Base-by-base conservation (phyloP, 2,888 invertebrate genomes). In the Alcis repandata region DNA sequence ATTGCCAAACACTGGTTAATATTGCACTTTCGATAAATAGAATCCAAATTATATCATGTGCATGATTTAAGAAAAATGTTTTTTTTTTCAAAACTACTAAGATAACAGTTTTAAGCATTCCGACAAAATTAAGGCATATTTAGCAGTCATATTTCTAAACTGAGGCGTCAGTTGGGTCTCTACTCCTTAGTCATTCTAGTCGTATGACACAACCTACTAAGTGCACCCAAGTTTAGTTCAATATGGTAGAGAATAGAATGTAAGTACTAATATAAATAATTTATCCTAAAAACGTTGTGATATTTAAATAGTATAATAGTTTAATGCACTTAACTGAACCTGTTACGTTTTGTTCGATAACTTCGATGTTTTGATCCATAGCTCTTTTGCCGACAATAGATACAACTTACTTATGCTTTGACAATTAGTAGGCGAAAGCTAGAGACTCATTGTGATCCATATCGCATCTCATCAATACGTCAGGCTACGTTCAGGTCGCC, bases 301-400 rank as follows among this genome's bases (percentile, higher is more conserved):
- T 53, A 53, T 41, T 41, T 53, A 41, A 20, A 41, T 40, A 38
- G n/a, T 15, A 40, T 53, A 52, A 17, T 36, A 17, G n/a, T 15
- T n/a, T 27, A 8, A 11, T 27, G n/a, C 3, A 27, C 6, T 40
- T 40, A 15, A 15, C 40, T 40, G 15, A 40, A 27, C n/a, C 15
- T 49, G 15, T 49, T 49, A 49, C 15, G 53, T 53, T 40, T 19
- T 53, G 20, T 27, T 53, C 22, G 10, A 27, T 38, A 8, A 15
- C 15, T 53, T 15, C 15, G 11, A 22, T n/a, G n/a, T 22, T 22
- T 11, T 46, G n/a, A n/a, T 22, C 7, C 7, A 46, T 46, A 46
- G 43, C 43, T 43, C 15, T 41, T n/a, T 8, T 2, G 40, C 1
- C 19, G 4, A 43, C 2, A 19, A 20, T 19, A 43, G 4, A 41